Evolutionary conservation across 1,140 invertebrate genomes (phyloP), one percentile per base, ranked within the genome.

Genomic region (Nymphalis io): DNA sequence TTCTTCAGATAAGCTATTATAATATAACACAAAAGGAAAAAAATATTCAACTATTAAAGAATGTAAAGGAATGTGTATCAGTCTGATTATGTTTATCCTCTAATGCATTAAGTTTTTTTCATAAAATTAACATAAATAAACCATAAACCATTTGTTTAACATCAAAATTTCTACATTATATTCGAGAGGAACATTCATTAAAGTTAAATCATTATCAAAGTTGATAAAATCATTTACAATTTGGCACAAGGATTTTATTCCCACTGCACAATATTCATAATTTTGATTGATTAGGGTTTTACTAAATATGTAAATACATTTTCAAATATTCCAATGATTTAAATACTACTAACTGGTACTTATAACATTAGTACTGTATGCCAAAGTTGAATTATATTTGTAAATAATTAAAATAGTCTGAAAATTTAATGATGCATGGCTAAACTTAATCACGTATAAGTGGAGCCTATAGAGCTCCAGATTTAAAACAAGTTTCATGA

Each of bases 31-130:
- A 44, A 23, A 44, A 42, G 38, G 21, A 55, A 61, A 58, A n/a
- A 21, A 16, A 53, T 68, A 39, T 23, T 64, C 39, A 64, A 40
- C 40, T 27, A 63, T 63, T 13, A 33, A 40, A 60, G 21, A 60
- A 40, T 15, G n/a, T 66, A 61, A 70, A 72, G 78, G 78, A 80
- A 80, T 78, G 78, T 80, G 69, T 68, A 68, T 80, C 78, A 80
- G 82, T 82, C 82, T 80, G 77, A 71, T 65, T 44, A 53, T 60
- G 8, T 66, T 53, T 23, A 61, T 69, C 21, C 39, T 62, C 21
- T 48, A 63, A 70, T 59, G 60, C 60, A 59, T 40, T 64, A 55
- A 13, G 38, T 20, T 12, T 59, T 55, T 55, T 23, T 55, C 20
- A 53, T 18, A 18, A 55, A 55, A 55, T 55, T 10, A 55, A 48